phyloP scores from a whole-genome alignment of 2,797 vertebrate species.

The Natrix natrix region DNA sequence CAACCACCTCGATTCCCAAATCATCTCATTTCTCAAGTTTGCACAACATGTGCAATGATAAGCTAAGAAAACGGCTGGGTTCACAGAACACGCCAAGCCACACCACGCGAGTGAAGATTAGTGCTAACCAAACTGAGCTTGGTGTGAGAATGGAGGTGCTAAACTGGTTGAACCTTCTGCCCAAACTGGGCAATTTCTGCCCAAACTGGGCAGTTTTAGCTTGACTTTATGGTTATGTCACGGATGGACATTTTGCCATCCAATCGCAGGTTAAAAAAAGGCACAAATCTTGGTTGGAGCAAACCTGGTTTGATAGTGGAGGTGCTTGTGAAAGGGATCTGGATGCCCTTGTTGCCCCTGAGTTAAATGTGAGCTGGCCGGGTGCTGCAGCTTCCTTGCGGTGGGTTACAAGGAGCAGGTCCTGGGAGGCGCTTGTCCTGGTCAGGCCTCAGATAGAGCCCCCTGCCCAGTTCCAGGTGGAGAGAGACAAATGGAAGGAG shows the following conservation, averaged over 20 bases:
- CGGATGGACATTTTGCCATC: background rate
- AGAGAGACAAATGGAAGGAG: background rate
- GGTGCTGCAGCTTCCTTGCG: background rate
- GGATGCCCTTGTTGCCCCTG: background rate
- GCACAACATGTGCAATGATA: background rate
- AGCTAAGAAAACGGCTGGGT: background rate
- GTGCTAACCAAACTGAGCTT: background rate
- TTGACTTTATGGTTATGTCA: background rate
- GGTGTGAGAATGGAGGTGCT: background rate
- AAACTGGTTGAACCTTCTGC: background rate
- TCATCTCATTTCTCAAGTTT: background rate
- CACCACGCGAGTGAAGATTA: background rate
- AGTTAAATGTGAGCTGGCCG: background rate
- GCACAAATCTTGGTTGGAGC: background rate
- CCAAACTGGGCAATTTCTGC: background rate
- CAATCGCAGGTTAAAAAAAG: background rate
- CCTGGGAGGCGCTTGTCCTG: background rate
- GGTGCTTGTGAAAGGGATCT: background rate
- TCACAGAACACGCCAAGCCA: background rate
- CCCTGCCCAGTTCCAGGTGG: background rate
- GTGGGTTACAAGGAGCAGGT: background rate
- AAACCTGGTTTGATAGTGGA: background rate
- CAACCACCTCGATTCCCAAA: background rate
- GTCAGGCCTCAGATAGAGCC: background rate
- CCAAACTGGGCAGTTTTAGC: background rate